Conservation (phyloP, 2,113 vertebrate genomes). For the Vidua chalybeata region DNA sequence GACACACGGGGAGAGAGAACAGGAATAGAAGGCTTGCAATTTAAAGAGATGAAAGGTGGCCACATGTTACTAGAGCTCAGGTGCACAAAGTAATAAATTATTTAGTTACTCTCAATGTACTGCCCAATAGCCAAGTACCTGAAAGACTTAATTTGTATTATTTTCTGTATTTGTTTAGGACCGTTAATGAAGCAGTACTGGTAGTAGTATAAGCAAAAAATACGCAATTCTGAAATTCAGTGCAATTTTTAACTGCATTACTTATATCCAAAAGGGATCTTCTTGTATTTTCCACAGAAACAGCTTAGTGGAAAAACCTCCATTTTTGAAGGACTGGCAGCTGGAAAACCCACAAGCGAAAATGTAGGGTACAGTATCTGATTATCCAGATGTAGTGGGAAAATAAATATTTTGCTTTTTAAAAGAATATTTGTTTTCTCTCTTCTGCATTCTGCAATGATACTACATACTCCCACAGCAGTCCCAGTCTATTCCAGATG, state of each 20-base stretch:
- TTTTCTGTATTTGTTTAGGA: neutral
- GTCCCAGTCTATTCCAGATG: neutral
- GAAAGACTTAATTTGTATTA: neutral
- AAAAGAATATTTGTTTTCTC: neutral
- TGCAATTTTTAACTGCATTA: neutral
- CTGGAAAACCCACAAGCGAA: neutral
- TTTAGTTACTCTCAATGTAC: neutral
- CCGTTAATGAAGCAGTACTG: neutral
- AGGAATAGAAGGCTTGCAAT: neutral
- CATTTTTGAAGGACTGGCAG: neutral
- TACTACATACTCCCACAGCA: neutral
- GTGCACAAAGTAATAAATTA: neutral
- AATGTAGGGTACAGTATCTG: neutral
- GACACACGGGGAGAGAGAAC: neutral
- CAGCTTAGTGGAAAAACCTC: neutral
- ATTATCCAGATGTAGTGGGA: neutral
- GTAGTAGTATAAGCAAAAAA: neutral
- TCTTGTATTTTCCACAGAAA: neutral
- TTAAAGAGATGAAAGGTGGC: neutral
- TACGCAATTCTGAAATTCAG: neutral
- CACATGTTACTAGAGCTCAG: neutral
- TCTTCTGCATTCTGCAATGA: neutral
- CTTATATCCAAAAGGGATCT: neutral
- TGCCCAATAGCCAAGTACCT: neutral
- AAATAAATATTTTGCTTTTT: neutral